A percentile compares a stretch with the other conserved stretches of the same genome.
Evolutionary conservation across 2,888 invertebrate species (phyloP).

Genomic region (Noctua janthe): DNA sequence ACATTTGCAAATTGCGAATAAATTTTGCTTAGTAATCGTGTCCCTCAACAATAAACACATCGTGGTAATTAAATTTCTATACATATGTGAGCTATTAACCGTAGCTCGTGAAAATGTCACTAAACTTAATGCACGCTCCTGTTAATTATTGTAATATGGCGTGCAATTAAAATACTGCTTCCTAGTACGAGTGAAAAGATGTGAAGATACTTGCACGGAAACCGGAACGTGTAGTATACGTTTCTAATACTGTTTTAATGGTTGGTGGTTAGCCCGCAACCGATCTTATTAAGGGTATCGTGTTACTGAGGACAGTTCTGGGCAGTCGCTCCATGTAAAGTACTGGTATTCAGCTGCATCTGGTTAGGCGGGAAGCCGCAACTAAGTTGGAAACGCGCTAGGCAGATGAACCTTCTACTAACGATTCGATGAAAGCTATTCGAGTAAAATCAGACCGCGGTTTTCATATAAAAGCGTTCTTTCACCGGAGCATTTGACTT

Average conservation of each 20-base stretch:
- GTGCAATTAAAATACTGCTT: conserved; percentile 52
- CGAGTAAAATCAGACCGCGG: neutral
- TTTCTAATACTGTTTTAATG: conserved; percentile 30
- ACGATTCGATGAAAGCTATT: neutral
- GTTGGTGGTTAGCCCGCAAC: neutral
- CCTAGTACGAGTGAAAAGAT: conserved; percentile 40
- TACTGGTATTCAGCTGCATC: neutral
- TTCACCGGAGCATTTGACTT: neutral
- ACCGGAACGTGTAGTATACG: conserved; percentile 24
- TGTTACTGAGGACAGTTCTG: neutral
- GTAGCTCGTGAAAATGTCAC: conserved; percentile 42
- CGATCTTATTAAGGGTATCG: neutral
- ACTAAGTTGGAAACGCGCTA: neutral
- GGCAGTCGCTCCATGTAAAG: neutral
- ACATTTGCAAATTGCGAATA: conserved; percentile 1
- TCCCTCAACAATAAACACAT: conserved; percentile 19
- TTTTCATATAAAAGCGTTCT: neutral
- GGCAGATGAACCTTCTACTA: neutral
- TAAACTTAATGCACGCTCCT: conserved; percentile 43
- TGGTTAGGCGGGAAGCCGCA: neutral
- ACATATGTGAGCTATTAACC: conserved; percentile 13
- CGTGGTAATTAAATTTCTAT: conserved; percentile 34
- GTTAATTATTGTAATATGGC: conserved; percentile 50
- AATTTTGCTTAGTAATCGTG: neutral
- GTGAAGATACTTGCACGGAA: conserved; percentile 52